Evolutionary conservation across 2,797 vertebrate genomes (phyloP), one percentile per base, ranked within the genome.

Genomic region (Chelon auratus): DNA sequence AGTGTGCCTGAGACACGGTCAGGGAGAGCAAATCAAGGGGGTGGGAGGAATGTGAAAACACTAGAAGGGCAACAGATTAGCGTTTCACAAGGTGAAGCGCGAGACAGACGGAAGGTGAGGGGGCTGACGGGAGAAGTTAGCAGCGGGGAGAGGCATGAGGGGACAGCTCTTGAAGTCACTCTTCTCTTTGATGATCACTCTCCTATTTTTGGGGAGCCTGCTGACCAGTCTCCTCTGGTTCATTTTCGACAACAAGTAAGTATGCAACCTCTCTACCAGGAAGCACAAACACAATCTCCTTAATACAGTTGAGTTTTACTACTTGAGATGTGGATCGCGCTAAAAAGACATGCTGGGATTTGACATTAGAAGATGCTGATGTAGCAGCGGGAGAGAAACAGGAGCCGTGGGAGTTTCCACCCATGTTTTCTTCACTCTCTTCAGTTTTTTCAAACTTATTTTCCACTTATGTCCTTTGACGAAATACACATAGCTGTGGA

Each of bases 161-260:
- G 64, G 67, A 66, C 71, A 71, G 33, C 43, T 62, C 55, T 42
- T 77, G 36, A 89, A 68, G 64, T 37, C 59, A 43, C 53, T 89
- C 30, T 70, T 87, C 55, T 83, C 74, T 60, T 17, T 89, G 53
- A 77, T 77, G 74, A 54, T 92, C 58, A 71, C 60, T 4, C 18
- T 92, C 36, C 36, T 93, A 22, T 78, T 62, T 30, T 7, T 92
- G 78, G 87, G 75, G 56, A 90, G 80, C 56, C 62, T 91, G 75
- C 53, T 93, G 69, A 92, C 77, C 39, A 77, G 71, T 3, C 9
- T 91, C 62, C 13, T 87, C 81, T 92, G 88, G 89, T 86, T 72
- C 76, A 48, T 59, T 12, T 43, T 63, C 51, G 71, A 66, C 11
- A 5, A 75, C 68, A 89, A 81, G 93, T 94, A 87, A 91, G 91